Percentiles rank a stretch among this genome's conserved stretches.
phyloP scores from a whole-genome alignment of 2,113 vertebrate species.

The Lontra canadensis region DNA sequence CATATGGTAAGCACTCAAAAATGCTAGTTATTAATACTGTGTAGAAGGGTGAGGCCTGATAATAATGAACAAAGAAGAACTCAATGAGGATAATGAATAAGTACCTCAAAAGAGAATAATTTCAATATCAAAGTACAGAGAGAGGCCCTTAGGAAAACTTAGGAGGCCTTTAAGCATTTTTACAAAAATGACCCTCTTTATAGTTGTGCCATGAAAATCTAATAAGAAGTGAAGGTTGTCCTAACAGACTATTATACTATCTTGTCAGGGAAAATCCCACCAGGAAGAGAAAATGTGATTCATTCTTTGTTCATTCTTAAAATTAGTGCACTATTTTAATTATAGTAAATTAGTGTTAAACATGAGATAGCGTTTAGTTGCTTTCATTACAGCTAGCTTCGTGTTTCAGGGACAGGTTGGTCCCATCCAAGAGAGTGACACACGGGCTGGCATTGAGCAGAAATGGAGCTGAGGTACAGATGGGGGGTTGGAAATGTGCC shows the following conservation, averaged over 20 bases:
- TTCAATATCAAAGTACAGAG: constrained; percentile 60
- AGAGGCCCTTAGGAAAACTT: constrained; percentile 45
- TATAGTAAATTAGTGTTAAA: background rate
- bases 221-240: constrained; percentile 14
- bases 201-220: background rate
- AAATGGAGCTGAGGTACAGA: background rate
- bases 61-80: constrained; percentile 58
- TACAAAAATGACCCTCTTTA: constrained; percentile 27
- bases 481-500: rapidly evolving
- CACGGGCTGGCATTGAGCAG: rapidly evolving
- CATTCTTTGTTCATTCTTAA: background rate
- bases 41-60: background rate
- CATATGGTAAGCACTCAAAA: background rate
- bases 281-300: background rate
- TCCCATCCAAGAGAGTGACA: background rate
- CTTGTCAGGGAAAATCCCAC: constrained; percentile 32
- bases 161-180: background rate
- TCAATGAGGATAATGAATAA: constrained; percentile 40
- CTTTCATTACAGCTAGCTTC: background rate
- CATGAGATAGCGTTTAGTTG: background rate
- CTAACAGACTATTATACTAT: background rate
- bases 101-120: constrained; percentile 50
- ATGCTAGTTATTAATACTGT: background rate
- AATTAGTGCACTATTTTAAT: background rate
- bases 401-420: background rate